These are phyloP conservation scores for Agrilus cyanescens DNA, from an alignment of 2,888 invertebrate genomes.

Conservation along the genomic window DNA sequence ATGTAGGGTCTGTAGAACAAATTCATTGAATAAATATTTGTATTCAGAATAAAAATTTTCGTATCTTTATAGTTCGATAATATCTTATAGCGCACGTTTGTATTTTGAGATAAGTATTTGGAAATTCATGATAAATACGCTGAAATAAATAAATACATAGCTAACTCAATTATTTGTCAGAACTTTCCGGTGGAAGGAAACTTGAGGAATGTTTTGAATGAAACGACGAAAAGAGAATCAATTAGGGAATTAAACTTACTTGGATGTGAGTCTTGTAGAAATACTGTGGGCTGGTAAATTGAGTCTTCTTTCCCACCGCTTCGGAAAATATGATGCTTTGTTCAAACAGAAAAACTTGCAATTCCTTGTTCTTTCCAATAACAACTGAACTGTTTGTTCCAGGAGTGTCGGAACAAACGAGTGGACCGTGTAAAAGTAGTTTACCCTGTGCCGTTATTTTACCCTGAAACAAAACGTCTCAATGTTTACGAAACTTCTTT, in stretches of 20 bases:
- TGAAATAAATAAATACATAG: too few relatives aligned
- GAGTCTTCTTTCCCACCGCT: conserved; percentile 81
- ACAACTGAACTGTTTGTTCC: conserved; percentile 28
- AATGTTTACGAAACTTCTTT: not conserved
- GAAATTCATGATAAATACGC: too few relatives aligned
- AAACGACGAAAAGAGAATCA: too few relatives aligned
- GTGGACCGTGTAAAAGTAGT: conserved; percentile 73
- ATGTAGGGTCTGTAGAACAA: too few relatives aligned
- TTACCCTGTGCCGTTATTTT: conserved; percentile 97
- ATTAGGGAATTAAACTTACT: conserved; percentile 46
- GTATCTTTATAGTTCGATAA: too few relatives aligned
- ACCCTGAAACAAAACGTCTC: conserved; percentile 48
- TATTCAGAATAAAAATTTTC: too few relatives aligned
- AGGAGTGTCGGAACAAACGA: conserved; percentile 58
- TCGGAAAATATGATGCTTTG: conserved; percentile 97
- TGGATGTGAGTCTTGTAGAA: conserved; percentile 93
- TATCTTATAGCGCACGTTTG: too few relatives aligned
- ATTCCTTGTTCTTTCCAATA: conserved; percentile 57
- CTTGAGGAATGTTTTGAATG: too few relatives aligned
- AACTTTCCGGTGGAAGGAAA: too few relatives aligned
- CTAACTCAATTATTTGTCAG: too few relatives aligned
- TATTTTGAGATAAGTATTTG: too few relatives aligned
- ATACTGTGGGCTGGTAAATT: conserved; percentile 88
- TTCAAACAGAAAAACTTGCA: conserved; percentile 95
- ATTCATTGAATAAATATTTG: too few relatives aligned